Evolutionary conservation across 2,113 vertebrate genomes (phyloP), one percentile per base, ranked within the genome.

Genomic region (Anser brachyrhynchus): DNA sequence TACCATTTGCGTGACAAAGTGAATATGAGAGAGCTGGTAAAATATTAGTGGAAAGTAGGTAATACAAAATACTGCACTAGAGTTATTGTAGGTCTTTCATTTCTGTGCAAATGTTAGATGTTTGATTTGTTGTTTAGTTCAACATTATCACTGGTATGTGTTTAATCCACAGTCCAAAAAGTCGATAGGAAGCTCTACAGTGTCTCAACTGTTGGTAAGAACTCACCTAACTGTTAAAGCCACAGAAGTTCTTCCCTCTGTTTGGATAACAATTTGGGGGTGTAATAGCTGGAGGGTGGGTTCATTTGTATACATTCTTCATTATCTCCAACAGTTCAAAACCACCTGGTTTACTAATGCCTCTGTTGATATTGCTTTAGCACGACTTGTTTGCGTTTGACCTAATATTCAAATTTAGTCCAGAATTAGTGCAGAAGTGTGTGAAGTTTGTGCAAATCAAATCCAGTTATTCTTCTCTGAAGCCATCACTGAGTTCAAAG

Each of bases 391-490:
- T 54, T 39, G n/a, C 15, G 69, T 39, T 51, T 72, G 26, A 54
- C 35, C 26, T 16, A 64, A 37, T 29, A 8, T 18, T 21, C 11
- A 11, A 15, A 7, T 71, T 71, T 67, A 44, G 19, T 57, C 46
- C n/a, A 46, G n/a, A 65, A 23, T 44, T 71, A n/a, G 22, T 39
- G 43, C 61, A 64, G 46, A 65, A 41, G 17, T 29, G 26, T 37
- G 11, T 28, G 69, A 15, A 64, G 43, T 9, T 10, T 9, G 4
- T 35, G 26, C 13, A 49, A 72, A n/a, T 8, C n/a, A 35, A 71
- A 21, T 4, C 25, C 22, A 9, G 2, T 12, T 43, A 41, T 55
- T 3, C 0, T 55, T 41, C 35, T 31, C 43, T 21, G 0, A 0
- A 46, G 75, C 13, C 22, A 58, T 26, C 43, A 20, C 20, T 41